phyloP scores from a whole-genome alignment of 2,888 invertebrate species.

The Drosophila crucigera region DNA sequence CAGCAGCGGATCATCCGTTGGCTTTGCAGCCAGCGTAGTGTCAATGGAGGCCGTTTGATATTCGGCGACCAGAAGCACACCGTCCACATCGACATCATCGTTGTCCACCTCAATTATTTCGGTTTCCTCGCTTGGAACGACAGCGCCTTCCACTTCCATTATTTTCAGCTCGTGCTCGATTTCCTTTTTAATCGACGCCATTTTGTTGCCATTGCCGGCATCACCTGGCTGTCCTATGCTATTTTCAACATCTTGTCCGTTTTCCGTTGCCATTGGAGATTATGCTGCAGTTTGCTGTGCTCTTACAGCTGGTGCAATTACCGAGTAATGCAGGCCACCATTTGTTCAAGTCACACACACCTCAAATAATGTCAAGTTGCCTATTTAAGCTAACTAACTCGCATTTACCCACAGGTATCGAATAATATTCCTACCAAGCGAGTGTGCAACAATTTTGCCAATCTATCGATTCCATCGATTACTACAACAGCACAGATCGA shows the following conservation, averaged over 20 bases:
- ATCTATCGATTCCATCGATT: background rate
- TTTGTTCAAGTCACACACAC: background rate
- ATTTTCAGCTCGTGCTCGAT: conserved; percentile 62
- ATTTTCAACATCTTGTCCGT: background rate
- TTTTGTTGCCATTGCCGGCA: conserved; percentile 63
- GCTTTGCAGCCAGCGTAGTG: conserved; percentile 7
- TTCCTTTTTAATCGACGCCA: conserved; percentile 56
- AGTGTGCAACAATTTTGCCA: background rate
- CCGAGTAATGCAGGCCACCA: background rate
- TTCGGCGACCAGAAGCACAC: conserved; percentile 21
- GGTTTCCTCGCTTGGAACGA: background rate
- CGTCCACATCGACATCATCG: conserved; percentile 38
- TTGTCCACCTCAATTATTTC: conserved; percentile 49
- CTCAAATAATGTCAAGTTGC: background rate
- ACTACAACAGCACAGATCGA: background rate
- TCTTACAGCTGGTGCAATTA: too few species aligned
- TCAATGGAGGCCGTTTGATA: conserved; percentile 6
- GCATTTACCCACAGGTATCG: conserved; percentile 11
- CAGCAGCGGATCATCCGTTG: conserved; percentile 4
- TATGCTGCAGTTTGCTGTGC: background rate
- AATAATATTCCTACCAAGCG: background rate
- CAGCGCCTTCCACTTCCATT: conserved; percentile 63
- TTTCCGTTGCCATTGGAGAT: conserved; percentile 25
- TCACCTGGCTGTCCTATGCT: background rate
- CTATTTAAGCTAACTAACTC: background rate